These are phyloP conservation scores for Hypomesus transpacificus DNA, from an alignment of 2,113 vertebrate genomes.

Conservation along the genomic window DNA sequence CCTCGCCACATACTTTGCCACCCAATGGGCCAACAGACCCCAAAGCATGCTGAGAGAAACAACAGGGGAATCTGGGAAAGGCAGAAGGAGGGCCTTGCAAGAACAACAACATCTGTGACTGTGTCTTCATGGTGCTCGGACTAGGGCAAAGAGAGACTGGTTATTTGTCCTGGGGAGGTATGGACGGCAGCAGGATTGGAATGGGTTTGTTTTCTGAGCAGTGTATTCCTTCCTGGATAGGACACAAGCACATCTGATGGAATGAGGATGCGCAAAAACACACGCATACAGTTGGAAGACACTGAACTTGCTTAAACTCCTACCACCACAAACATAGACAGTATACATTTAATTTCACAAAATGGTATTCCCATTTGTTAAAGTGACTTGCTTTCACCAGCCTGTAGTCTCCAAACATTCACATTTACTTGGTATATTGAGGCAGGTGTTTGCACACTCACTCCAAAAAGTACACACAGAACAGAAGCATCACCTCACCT, in stretches of 20 bases:
- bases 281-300: not conserved
- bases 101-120: slow-evolving; percentile 2
- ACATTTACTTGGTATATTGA: not conserved
- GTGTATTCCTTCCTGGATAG: not conserved
- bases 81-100: slow-evolving; percentile 4
- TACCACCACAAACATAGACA: not conserved
- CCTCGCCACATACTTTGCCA: not conserved
- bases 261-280: not conserved
- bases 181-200: not conserved
- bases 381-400: not conserved
- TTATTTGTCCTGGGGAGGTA: not conserved
- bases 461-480: not conserved
- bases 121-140: not conserved
- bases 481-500: not conserved
- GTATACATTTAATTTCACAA: not conserved
- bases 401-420: not conserved
- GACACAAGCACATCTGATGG: slow-evolving; percentile 5
- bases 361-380: not conserved
- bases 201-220: slow-evolving; percentile 5
- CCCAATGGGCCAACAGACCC: not conserved
- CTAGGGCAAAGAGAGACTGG: not conserved
- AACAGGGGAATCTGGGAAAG: slow-evolving; percentile 8
- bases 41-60: slow-evolving; percentile 1
- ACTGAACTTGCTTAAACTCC: not conserved
- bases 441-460: not conserved